These are phyloP conservation scores for Stratiomys singularior DNA, from an alignment of 2,888 invertebrate species.

Conservation along the genomic window DNA sequence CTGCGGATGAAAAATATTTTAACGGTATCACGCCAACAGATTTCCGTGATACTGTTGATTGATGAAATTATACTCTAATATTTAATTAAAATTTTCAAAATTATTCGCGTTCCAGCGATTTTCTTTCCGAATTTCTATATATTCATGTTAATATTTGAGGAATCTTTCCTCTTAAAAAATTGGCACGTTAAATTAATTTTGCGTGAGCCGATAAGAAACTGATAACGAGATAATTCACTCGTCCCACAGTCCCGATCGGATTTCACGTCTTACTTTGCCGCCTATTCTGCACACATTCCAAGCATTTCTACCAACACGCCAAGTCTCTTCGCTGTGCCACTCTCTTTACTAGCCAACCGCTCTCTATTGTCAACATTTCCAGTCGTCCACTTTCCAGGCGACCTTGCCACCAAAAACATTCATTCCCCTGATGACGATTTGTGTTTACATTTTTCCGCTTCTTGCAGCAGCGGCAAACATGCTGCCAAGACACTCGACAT, in stretches of 20 bases:
- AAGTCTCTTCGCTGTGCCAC: neutral
- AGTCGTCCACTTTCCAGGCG: conserved; percentile 26
- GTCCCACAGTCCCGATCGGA: neutral
- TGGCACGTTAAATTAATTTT: neutral
- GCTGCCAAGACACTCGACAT: neutral
- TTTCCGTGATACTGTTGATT: too few relatives aligned
- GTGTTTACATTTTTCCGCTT: conserved; percentile 36
- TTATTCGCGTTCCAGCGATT: too few relatives aligned
- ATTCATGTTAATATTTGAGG: too few relatives aligned
- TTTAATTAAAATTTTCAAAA: too few relatives aligned
- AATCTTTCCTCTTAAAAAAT: neutral
- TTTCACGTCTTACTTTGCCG: neutral
- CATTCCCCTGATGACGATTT: conserved; percentile 32
- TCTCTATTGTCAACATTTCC: conserved; percentile 12
- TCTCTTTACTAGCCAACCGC: neutral
- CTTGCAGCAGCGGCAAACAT: neutral
- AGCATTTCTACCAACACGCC: neutral
- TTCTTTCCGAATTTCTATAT: too few relatives aligned
- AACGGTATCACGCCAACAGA: too few relatives aligned
- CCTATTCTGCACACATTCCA: neutral
- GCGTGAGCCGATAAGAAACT: neutral
- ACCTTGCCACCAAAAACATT: conserved; percentile 23
- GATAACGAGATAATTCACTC: neutral
- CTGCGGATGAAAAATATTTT: too few relatives aligned
- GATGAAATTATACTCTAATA: too few relatives aligned